Evolutionary conservation across 2,797 vertebrate species (phyloP).

Genomic region (Myotis daubentonii): DNA sequence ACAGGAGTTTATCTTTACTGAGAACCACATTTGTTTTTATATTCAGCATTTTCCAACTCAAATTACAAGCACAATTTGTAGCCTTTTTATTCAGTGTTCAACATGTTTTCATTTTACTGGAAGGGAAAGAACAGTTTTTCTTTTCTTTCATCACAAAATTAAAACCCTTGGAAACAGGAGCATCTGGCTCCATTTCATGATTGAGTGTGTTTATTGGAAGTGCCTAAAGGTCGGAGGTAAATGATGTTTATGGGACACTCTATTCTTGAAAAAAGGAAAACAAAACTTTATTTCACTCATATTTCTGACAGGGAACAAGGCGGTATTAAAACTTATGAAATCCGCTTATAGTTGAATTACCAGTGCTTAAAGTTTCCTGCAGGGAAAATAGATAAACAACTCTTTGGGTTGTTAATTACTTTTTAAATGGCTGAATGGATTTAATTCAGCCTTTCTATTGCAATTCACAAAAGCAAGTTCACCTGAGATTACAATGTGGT

Average conservation of each 20-base stretch:
- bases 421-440: conserved; percentile 35
- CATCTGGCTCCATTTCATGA: not conserved
- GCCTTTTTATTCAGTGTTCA: not conserved
- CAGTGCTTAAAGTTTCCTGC: not conserved
- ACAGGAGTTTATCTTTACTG: not conserved
- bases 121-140: conserved; percentile 17
- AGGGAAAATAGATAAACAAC: not conserved
- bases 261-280: conserved; percentile 11
- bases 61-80: not conserved
- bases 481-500: not conserved
- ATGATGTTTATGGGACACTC: not conserved
- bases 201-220: not conserved
- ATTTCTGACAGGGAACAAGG: conserved; percentile 6
- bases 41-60: conserved; percentile 5
- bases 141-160: conserved; percentile 18
- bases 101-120: not conserved
- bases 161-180: not conserved
- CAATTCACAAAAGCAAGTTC: conserved; percentile 31
- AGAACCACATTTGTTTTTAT: not conserved
- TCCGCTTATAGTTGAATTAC: conserved; percentile 5
- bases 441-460: conserved; percentile 42
- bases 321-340: not conserved
- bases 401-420: not conserved
- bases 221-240: not conserved
- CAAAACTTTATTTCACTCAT: not conserved